phyloP scores from a whole-genome alignment of 2,797 vertebrate genomes.

The Acipenser transmontanus region DNA sequence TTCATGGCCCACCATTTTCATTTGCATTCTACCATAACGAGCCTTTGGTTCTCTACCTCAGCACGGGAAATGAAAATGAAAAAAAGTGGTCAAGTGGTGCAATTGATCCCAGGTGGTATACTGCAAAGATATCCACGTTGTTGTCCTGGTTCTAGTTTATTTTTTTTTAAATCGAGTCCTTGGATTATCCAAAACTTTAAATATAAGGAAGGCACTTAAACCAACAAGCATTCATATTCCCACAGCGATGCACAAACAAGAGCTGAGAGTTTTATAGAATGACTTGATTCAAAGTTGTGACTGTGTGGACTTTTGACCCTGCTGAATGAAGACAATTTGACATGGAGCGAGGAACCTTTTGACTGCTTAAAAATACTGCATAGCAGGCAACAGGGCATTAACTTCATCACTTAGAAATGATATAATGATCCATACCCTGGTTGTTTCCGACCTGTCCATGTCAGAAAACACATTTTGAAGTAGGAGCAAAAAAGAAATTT shows the following conservation, averaged over 20 bases:
- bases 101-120: constrained; percentile 17
- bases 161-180: not conserved
- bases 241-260: constrained; percentile 67
- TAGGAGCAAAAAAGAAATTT: constrained; percentile 51
- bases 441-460: constrained; percentile 2
- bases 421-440: constrained; percentile 6
- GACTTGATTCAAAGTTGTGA: constrained; percentile 32
- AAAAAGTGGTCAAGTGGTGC: constrained; percentile 45
- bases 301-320: constrained; percentile 24
- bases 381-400: constrained; percentile 33
- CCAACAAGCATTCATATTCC: constrained; percentile 40
- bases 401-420: constrained; percentile 16
- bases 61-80: constrained; percentile 10
- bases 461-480: constrained; percentile 23
- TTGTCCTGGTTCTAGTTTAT: not conserved
- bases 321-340: constrained; percentile 8
- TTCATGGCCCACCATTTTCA: too few species aligned
- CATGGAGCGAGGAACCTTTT: constrained; percentile 21
- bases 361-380: constrained; percentile 25
- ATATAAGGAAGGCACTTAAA: constrained; percentile 43
- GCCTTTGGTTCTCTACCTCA: constrained; percentile 67
- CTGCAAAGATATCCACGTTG: not conserved
- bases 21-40: constrained; percentile 41
- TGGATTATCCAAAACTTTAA: constrained; percentile 29
- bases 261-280: constrained; percentile 34